Base-by-base conservation (phyloP, 2,888 invertebrate species). In the Hypomecis punctinalis region DNA sequence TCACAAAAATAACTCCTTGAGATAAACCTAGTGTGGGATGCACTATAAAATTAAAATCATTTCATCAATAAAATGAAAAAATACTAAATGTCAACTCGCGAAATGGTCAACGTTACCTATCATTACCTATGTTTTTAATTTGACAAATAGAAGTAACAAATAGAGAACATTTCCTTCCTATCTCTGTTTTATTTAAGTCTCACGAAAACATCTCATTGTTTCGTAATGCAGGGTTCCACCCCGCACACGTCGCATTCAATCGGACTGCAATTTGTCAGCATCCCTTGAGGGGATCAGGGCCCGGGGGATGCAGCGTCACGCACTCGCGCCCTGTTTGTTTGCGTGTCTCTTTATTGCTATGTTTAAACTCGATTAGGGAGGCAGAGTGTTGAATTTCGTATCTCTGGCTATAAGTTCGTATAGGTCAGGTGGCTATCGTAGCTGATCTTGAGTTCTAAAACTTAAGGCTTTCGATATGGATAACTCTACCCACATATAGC, bases 231-330 rank as follows among this genome's bases (percentile, higher is more conserved):
- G 36, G 53, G 63, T n/a, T n/a, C n/a, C n/a, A 48, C 35, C 35
- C 69, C 61, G 69, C 63, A 54, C 66, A 69, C 70, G 82, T 82
- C 82, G 64, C 55, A 52, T 78, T 72, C 81, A 81, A 89, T 89
- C 84, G 82, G 79, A 79, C 76, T 69, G 77, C 82, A 88, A 89
- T 89, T 89, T 86, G 86, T 89, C 89, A 89, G 74, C 63, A 68
- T 67, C 77, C 75, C 57, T 43, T 37, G 43, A 9, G 59, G 56
- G 63, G 40, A 33, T 23, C 23, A 11, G 6, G 49, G n/a, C 10
- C 23, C 9, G 58, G 45, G 37, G 61, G 35, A 63, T 57, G 56
- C 43, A 45, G 45, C 35, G 45, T 49, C 58, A 66, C 57, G 60
- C 66, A 63, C 65, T 69, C 67, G 56, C 56, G 49, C 33, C 48